Base-by-base conservation (phyloP, 2,113 vertebrate genomes). In the Procavia capensis region DNA sequence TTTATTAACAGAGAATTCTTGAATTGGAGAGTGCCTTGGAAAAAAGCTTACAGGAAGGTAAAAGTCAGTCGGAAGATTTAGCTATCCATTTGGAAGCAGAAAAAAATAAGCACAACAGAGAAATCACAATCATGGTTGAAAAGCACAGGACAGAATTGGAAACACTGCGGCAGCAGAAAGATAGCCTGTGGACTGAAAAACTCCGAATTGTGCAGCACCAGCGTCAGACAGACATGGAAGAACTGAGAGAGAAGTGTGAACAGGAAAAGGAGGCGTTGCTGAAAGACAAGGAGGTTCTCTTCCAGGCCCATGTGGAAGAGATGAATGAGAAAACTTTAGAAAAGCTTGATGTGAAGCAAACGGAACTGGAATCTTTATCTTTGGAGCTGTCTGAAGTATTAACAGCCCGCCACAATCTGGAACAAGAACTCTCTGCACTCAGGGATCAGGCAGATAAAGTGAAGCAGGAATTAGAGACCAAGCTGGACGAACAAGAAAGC, bases 301-400 rank as follows among this genome's bases (percentile, higher is more conserved):
- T 99, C 95, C 98, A 98, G 97, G 97, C 98, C 41, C 99, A 99
- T 72, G 98, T 99, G 93, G 98, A 99, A 97, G 99, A 99, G 81
- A 99, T 99, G 99, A 99, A 99, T 97, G 98, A 99, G 96, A 99
- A 99, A 96, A 99, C 98, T 0, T 97, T 99, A 63, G 99, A 99
- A 98, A 99, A 99, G 90, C 98, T 99, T 72, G 99, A 99, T 64
- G 98, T 98, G 81, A 99, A 99, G 95, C 99, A 99, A 96, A 99
- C 98, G 43, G 99, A 99, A 91, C 95, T 99, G 34, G 99, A 99
- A 96, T 97, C 98, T 0, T 91, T 99, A 25, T 99, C 99, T 36
- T 97, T 97, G 80, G 99, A 99, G 83, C 98, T 99, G 36, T 98
- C 98, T 27, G 99, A 99, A 96, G 96, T 98, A 50, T 78, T 99